A percentile compares a stretch with the other conserved stretches of the same genome.
phyloP scores from a whole-genome alignment of 2,797 vertebrate species.

The Lithobates sylvaticus region DNA sequence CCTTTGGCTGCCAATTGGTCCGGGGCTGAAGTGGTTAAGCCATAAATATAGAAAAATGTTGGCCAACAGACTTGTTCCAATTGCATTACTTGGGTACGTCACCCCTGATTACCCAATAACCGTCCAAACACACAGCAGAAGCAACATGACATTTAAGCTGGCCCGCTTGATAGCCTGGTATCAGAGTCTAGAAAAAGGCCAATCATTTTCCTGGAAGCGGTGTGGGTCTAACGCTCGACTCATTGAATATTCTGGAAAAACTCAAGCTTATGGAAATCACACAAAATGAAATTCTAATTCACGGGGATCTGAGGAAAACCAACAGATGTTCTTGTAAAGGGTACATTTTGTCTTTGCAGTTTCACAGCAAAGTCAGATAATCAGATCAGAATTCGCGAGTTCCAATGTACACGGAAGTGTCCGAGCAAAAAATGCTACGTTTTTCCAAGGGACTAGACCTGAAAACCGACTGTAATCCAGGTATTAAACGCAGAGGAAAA shows the following conservation, averaged over 20 bases:
- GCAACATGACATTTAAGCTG: neutral
- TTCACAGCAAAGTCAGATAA: slow-evolving; percentile 3
- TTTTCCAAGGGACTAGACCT: slow-evolving; percentile 12
- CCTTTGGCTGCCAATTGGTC: too few relatives aligned
- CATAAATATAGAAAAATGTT: neutral
- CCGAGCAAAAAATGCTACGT: neutral
- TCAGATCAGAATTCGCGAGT: neutral
- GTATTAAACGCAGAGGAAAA: neutral
- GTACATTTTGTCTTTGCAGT: slow-evolving; percentile 23
- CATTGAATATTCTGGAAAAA: slow-evolving; percentile 29
- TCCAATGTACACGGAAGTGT: slow-evolving; percentile 21
- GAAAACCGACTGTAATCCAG: slow-evolving; percentile 7
- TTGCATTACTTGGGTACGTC: neutral
- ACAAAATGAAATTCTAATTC: slow-evolving; percentile 4
- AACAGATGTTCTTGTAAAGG: slow-evolving; percentile 16
- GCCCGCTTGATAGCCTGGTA: neutral
- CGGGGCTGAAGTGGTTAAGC: too few relatives aligned
- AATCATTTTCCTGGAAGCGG: neutral
- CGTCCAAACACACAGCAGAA: neutral
- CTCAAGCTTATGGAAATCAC: slow-evolving; percentile 7
- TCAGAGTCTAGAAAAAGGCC: neutral
- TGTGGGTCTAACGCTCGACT: neutral
- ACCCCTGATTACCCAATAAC: neutral
- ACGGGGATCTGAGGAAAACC: neutral
- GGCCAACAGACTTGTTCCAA: neutral